Evolutionary conservation across 2,113 vertebrate genomes (phyloP), one percentile per base, ranked within the genome.

Genomic region (Cynocephalus volans): DNA sequence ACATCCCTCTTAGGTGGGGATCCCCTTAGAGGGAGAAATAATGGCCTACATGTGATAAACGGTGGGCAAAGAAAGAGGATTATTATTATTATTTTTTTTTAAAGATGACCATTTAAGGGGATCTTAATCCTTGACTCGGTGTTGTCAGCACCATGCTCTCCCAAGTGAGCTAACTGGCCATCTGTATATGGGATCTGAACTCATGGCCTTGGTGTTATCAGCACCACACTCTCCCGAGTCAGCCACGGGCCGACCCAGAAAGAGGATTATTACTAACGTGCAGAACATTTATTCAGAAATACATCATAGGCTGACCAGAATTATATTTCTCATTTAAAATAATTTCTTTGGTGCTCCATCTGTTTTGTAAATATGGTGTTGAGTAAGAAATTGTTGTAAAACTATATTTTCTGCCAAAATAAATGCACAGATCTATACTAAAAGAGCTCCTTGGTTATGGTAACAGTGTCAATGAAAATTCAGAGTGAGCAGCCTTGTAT

Each of bases 321-420:
- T 69, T 80, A 12, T 28, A 50, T 24, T 81, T 91, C 76, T 87
- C 70, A 24, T 88, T 88, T 90, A 52, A 95, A 96, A n/a, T 84
- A 4, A 50, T 36, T 88, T 75, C 81, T 95, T 69, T 69, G 80
- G 50, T 56, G 73, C 56, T 54, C 72, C 76, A 70, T 97, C 83
- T 97, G 83, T 93, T 92, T 97, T 93, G 77, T 95, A 95, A 96
- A 88, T 96, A 69, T 62, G 96, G 56, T 56, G 33, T 70, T 36
- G 58, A 95, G 85, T 82, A 92, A 94, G 76, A 96, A 90, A 73
- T 94, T 90, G 54, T 95, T 95, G 83, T 85, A 91, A 82, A 97
- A 86, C 82, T 89, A 41, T 45, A 70, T 76, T 91, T 95, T 96
- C 90, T 96, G 79, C 76, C 75, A 73, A 48, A 75, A 69, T 19